Evolutionary conservation across 2,888 invertebrate species (phyloP).

Genomic region (Ommatoiulus sabulosus): DNA sequence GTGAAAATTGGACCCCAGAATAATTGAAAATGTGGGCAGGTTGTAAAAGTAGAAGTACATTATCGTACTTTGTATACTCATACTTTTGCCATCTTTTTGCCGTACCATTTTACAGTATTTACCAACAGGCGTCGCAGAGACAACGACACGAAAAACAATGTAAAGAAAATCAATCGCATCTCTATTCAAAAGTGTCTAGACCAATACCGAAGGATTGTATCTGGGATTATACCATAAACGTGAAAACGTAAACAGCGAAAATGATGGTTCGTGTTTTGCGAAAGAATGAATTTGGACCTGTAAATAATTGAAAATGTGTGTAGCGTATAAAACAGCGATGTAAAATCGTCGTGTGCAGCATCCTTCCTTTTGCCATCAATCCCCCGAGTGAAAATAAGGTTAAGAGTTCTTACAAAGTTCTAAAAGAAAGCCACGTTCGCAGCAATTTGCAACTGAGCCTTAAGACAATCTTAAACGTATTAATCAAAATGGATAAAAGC

Average conservation of each 20-base stretch:
- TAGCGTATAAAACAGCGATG: neutral
- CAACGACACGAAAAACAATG: neutral
- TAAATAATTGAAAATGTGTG: neutral
- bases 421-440: neutral
- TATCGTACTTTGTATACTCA: too few species aligned
- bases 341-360: neutral
- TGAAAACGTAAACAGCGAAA: neutral
- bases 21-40: too few species aligned
- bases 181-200: neutral
- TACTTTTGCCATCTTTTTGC: too few species aligned
- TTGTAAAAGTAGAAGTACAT: too few species aligned
- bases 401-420: neutral
- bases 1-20: too few species aligned
- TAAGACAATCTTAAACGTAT: neutral
- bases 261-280: neutral
- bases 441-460: neutral
- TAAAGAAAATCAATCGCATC: neutral
- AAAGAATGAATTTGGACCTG: neutral
- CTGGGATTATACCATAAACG: neutral
- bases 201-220: neutral
- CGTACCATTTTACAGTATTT: too few species aligned
- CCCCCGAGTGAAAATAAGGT: neutral
- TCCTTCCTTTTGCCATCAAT: neutral
- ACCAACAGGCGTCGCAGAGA: too few species aligned
- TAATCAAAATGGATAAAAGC: slow-evolving; percentile 43